Conservation (phyloP, 2,113 vertebrate species). For the Trinectes maculatus region DNA sequence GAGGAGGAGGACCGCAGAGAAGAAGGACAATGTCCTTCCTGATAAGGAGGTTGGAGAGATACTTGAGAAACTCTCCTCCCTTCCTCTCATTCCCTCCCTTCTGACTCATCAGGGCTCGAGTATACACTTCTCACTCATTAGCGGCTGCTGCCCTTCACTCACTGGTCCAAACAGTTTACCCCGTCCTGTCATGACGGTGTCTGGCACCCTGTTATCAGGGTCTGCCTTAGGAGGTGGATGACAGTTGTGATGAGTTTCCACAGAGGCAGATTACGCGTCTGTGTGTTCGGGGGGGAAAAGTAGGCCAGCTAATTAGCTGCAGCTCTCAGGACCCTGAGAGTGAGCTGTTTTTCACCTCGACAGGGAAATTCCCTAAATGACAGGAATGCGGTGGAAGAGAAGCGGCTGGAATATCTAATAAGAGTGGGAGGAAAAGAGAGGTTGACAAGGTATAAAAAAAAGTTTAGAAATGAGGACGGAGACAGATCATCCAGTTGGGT, state of each 20-base stretch:
- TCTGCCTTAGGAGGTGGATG: slow-evolving; percentile 43
- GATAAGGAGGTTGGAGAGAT: slow-evolving; percentile 65
- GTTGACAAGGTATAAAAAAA: slow-evolving; percentile 23
- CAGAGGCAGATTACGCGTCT: slow-evolving; percentile 54
- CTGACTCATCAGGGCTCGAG: slow-evolving; percentile 55
- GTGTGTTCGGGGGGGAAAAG: slow-evolving; percentile 49
- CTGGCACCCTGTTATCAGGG: slow-evolving; percentile 65
- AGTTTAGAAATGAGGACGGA: slow-evolving; percentile 20
- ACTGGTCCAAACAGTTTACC: slow-evolving; percentile 66
- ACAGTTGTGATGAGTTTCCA: slow-evolving; percentile 67
- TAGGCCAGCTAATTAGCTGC: slow-evolving; percentile 75
- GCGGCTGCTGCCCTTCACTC: slow-evolving; percentile 55
- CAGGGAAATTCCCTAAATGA: slow-evolving; percentile 66
- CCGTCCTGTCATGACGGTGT: slow-evolving; percentile 56
- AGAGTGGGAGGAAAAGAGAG: slow-evolving; percentile 44
- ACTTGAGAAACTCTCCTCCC: slow-evolving; percentile 64
- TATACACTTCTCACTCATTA: slow-evolving; percentile 76
- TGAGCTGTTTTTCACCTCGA: slow-evolving; percentile 67
- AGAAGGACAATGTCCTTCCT: slow-evolving; percentile 59
- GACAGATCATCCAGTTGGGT: slow-evolving; percentile 21
- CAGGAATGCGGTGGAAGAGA: slow-evolving; percentile 62
- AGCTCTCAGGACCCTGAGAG: slow-evolving; percentile 45
- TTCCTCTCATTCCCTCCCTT: slow-evolving; percentile 42
- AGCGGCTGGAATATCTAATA: slow-evolving; percentile 38
- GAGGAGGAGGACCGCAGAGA: slow-evolving; percentile 51